Conservation (phyloP, 30 jellyfish, hydroid and myxozoan genomes). For the Chironex yamaguchii region DNA sequence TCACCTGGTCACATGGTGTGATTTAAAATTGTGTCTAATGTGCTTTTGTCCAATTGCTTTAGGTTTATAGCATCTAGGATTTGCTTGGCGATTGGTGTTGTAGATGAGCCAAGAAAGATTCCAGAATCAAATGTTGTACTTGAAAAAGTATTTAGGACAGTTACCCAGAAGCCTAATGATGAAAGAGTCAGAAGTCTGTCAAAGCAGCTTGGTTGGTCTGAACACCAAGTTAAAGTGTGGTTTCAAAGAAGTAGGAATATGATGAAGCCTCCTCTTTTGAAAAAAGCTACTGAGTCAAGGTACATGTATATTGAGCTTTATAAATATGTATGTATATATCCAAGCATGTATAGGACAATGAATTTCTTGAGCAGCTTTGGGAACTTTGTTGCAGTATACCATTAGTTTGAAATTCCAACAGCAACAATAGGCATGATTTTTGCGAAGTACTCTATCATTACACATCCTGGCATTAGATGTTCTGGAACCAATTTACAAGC, state of each 20-base stretch:
- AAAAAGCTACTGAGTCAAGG: conserved; percentile 96
- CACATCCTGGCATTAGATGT: too few relatives aligned
- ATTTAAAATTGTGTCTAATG: too few relatives aligned
- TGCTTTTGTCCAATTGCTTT: background rate
- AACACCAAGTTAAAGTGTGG: conserved; percentile 81
- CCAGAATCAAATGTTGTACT: conserved; percentile 85
- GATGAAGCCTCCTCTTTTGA: conserved; percentile 79
- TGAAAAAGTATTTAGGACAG: conserved; percentile 84
- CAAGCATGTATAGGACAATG: too few relatives aligned
- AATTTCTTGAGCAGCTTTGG: too few relatives aligned
- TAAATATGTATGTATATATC: too few relatives aligned
- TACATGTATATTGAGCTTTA: too few relatives aligned
- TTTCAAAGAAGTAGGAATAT: conserved; percentile 76
- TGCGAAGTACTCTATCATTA: too few relatives aligned
- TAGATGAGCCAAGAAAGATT: conserved; percentile 53
- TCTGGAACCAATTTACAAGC: too few relatives aligned
- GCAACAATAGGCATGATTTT: too few relatives aligned
- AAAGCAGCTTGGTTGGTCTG: conserved; percentile 91
- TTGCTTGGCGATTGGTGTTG: conserved; percentile 80
- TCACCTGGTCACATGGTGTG: too few relatives aligned
- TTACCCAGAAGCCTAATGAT: conserved; percentile 69
- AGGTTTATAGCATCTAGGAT: conserved; percentile 88
- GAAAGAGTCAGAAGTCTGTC: conserved; percentile 74
- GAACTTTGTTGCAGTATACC: too few relatives aligned
- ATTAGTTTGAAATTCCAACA: too few relatives aligned